Evolutionary conservation across 2,113 vertebrate genomes (phyloP).

Genomic region (Oophaga pumilio): DNA sequence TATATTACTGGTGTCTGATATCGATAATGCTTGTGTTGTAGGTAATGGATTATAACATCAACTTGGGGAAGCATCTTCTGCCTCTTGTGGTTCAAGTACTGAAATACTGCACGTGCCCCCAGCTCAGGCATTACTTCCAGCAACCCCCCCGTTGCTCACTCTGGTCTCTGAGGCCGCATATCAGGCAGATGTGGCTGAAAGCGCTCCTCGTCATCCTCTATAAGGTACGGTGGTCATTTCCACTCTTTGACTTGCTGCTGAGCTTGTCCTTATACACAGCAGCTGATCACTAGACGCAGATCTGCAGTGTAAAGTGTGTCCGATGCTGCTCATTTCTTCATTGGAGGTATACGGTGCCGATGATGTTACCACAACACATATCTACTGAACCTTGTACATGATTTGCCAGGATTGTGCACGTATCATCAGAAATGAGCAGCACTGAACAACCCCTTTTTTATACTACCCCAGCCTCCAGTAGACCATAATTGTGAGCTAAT

Average conservation of each 20-base stretch:
- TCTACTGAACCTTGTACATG: too few species aligned
- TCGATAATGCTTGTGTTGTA: constrained; percentile 64
- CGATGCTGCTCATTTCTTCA: too few species aligned
- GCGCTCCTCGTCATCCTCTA: constrained; percentile 95
- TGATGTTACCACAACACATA: too few species aligned
- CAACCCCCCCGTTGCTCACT: constrained; percentile 96
- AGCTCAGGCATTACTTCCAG: constrained; percentile 97
- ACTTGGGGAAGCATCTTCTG: constrained; percentile 93
- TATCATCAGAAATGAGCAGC: too few species aligned
- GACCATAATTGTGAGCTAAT: too few species aligned
- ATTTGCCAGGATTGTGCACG: too few species aligned
- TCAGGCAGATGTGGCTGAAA: constrained; percentile 97
- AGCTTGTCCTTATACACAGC: too few species aligned
- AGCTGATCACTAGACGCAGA: not conserved
- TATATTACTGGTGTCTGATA: not conserved
- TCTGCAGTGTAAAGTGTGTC: not conserved
- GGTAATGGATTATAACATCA: constrained; percentile 98
- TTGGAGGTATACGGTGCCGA: too few species aligned
- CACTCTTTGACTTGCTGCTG: too few species aligned
- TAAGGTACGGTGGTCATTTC: constrained; percentile 76
- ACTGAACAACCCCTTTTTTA: too few species aligned
- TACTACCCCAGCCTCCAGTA: too few species aligned
- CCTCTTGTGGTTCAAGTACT: constrained; percentile 96
- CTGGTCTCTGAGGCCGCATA: constrained; percentile 93
- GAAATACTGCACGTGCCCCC: constrained; percentile 95